These are phyloP conservation scores for Oopsacas minuta DNA, from an alignment of 37 sponge, comb jelly and placozoan species.

Conservation along the genomic window DNA sequence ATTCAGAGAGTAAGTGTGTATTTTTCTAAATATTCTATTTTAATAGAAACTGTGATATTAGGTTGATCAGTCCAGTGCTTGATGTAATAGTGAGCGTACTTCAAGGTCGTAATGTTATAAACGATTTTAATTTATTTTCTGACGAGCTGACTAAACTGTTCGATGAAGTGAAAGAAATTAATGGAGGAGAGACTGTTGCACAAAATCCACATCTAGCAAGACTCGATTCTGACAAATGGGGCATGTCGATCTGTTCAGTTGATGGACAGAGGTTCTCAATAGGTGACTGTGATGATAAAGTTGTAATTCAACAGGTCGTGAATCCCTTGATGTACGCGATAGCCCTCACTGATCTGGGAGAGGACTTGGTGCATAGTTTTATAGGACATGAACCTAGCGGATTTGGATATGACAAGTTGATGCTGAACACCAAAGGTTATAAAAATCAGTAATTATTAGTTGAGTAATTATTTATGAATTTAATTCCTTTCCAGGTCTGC, in stretches of 20 bases:
- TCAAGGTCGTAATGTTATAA: not conserved
- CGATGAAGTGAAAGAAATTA: not conserved
- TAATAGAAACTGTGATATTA: not conserved
- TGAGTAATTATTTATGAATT: not conserved
- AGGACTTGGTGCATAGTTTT: constrained; percentile 32
- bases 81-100: not conserved
- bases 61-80: not conserved
- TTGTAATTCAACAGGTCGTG: constrained; percentile 44
- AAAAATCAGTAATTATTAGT: not conserved
- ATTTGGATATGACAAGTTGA: constrained; percentile 35
- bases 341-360: constrained; percentile 29
- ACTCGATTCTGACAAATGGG: constrained; percentile 52
- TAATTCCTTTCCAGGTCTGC: constrained; percentile 25
- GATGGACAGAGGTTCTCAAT: constrained; percentile 65
- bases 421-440: constrained; percentile 30
- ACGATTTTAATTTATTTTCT: not conserved
- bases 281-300: constrained; percentile 27
- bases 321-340: constrained; percentile 60
- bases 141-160: not conserved
- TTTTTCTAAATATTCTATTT: not conserved
- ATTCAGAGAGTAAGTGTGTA: not conserved
- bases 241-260: constrained; percentile 59
- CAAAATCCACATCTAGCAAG: constrained; percentile 64
- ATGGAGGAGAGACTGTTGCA: constrained; percentile 27
- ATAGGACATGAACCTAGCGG: constrained; percentile 86